Conservation (phyloP, 2,113 vertebrate genomes). For the Desmodus rotundus region DNA sequence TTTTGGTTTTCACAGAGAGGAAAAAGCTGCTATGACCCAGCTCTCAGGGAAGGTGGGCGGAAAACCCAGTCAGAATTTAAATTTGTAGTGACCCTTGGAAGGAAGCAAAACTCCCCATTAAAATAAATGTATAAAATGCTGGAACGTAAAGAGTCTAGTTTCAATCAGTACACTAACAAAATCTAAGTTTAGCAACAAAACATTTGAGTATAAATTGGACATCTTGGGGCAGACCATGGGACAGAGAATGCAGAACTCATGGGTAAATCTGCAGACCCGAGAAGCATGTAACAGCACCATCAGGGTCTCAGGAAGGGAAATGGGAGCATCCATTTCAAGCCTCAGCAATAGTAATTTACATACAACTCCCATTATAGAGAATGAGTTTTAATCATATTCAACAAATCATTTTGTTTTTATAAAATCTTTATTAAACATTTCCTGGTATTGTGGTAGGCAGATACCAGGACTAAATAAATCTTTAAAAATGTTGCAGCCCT, state of each 20-base stretch:
- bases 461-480: background rate
- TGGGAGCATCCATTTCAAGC: no score
- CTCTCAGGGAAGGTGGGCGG: background rate
- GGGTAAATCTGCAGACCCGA: background rate
- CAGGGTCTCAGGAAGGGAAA: background rate
- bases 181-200: background rate
- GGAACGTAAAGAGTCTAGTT: background rate
- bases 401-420: background rate
- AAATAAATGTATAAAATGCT: background rate
- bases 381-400: background rate
- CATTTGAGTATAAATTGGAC: background rate
- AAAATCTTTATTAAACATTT: slow-evolving; percentile 25
- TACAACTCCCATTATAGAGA: background rate
- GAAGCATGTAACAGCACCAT: background rate
- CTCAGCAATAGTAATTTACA: no score
- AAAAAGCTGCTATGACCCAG: background rate
- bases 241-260: background rate
- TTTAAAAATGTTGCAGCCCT: no score
- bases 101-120: background rate
- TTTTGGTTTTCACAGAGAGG: background rate
- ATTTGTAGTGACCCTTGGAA: background rate
- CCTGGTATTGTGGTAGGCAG: background rate
- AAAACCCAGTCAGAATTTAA: background rate
- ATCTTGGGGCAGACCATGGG: background rate
- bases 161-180: background rate